Conservation (phyloP, 2,797 vertebrate species). For the Acrossocheilus fasciatus region DNA sequence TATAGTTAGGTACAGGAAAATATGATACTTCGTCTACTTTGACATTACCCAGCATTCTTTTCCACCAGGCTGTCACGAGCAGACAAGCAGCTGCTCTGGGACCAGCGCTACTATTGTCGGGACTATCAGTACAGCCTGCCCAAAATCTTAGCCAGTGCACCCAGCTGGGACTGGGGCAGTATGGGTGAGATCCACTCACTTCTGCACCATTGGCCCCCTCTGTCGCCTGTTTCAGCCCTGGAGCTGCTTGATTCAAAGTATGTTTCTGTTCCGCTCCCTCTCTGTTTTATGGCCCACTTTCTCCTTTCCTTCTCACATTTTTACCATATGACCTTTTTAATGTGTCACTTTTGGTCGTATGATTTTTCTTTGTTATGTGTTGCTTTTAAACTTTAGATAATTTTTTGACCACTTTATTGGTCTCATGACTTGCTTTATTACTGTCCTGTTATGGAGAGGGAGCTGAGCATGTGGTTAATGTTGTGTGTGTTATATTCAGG, state of each 20-base stretch:
- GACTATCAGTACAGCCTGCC: constrained; percentile 86
- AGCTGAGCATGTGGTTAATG: constrained; percentile 2
- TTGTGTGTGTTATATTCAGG: constrained; percentile 69
- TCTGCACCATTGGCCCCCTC: constrained; percentile 87
- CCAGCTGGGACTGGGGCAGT: constrained; percentile 94
- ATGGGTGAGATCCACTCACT: constrained; percentile 90
- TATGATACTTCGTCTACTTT: not conserved
- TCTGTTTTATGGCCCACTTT: not conserved
- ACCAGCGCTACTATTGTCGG: constrained; percentile 87
- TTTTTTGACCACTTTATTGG: constrained; percentile 25
- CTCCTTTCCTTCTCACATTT: not conserved
- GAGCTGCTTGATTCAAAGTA: constrained; percentile 95
- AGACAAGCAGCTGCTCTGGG: constrained; percentile 95
- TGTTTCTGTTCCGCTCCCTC: constrained; percentile 45
- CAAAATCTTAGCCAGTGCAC: constrained; percentile 89
- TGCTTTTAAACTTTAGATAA: not conserved
- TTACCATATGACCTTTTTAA: constrained; percentile 29
- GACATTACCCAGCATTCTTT: constrained; percentile 37
- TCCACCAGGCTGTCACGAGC: constrained; percentile 86
- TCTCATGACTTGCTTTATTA: constrained; percentile 20
- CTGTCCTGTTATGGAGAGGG: not conserved
- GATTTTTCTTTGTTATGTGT: not conserved
- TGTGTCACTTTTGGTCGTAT: not conserved
- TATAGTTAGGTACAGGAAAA: not conserved
- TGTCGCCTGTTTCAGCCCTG: constrained; percentile 89